Conservation (phyloP, 1,140 invertebrate species). For the Sarcophaga peregrina region DNA sequence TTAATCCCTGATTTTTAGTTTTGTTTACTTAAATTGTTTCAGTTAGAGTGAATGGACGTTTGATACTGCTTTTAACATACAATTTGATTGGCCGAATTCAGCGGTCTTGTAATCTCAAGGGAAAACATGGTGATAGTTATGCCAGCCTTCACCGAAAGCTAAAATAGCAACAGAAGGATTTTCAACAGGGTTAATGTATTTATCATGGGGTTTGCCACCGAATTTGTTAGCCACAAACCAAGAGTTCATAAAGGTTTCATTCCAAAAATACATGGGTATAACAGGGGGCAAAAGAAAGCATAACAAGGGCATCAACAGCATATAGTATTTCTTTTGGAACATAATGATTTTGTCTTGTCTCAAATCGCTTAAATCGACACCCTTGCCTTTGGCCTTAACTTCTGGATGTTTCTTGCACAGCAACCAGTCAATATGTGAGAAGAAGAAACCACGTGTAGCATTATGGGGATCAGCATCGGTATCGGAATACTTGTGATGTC, state of each 20-base stretch:
- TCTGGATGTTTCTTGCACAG: conserved; percentile 91
- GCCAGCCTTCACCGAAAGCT: conserved; percentile 88
- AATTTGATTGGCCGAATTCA: conserved; percentile 75
- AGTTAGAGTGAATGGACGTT: conserved; percentile 18
- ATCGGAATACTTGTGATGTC: conserved; percentile 96
- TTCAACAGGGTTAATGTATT: conserved; percentile 80
- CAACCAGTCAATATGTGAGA: conserved; percentile 95
- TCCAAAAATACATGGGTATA: conserved; percentile 86
- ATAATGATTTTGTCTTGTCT: conserved; percentile 83
- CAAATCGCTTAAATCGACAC: conserved; percentile 89
- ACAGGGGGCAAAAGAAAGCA: conserved; percentile 90
- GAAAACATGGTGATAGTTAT: conserved; percentile 97
- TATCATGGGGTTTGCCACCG: conserved; percentile 92
- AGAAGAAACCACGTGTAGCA: conserved; percentile 94
- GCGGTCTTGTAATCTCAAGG: conserved; percentile 92
- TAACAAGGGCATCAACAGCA: conserved; percentile 80
- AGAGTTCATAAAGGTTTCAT: conserved; percentile 81
- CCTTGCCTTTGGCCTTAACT: conserved; percentile 86
- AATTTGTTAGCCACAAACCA: conserved; percentile 90
- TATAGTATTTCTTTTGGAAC: conserved; percentile 91
- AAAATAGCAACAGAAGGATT: conserved; percentile 78
- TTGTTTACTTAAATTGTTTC: not conserved
- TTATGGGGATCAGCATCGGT: conserved; percentile 97
- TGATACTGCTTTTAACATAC: not conserved
- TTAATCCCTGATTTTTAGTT: conserved; percentile 35